These are phyloP conservation scores for Acrocephalus arundinaceus DNA, from an alignment of 2,113 vertebrate species.

Conservation along the genomic window DNA sequence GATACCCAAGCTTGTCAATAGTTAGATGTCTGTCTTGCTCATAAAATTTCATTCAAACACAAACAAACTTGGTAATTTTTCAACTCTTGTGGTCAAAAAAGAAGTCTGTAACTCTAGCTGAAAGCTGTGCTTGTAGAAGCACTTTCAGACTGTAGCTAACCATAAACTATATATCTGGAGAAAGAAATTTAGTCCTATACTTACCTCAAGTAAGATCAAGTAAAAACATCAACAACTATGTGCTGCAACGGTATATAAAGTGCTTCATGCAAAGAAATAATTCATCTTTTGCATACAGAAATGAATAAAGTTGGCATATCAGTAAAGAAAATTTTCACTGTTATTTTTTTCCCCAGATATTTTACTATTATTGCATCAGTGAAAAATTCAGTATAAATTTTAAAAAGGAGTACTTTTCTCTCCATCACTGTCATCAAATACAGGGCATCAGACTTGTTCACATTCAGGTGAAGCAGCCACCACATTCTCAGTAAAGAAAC, in stretches of 20 bases:
- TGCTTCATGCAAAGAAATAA: not conserved
- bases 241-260: not conserved
- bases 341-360: not conserved
- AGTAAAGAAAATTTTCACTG: not conserved
- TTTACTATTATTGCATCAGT: not conserved
- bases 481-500: not conserved
- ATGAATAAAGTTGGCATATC: not conserved
- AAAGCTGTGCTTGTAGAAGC: not conserved
- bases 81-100: not conserved
- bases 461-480: not conserved
- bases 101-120: not conserved
- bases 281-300: not conserved
- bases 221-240: not conserved
- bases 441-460: not conserved
- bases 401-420: not conserved
- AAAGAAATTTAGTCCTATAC: not conserved
- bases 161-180: not conserved
- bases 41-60: not conserved
- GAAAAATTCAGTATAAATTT: not conserved
- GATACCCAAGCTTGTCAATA: not conserved
- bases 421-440: not conserved
- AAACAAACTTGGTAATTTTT: not conserved
- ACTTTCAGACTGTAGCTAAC: not conserved
- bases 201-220: not conserved
- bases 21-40: not conserved